Evolutionary conservation across 2,113 vertebrate genomes (phyloP), one percentile per base, ranked within the genome.

Genomic region (Megaceryle torquata): DNA sequence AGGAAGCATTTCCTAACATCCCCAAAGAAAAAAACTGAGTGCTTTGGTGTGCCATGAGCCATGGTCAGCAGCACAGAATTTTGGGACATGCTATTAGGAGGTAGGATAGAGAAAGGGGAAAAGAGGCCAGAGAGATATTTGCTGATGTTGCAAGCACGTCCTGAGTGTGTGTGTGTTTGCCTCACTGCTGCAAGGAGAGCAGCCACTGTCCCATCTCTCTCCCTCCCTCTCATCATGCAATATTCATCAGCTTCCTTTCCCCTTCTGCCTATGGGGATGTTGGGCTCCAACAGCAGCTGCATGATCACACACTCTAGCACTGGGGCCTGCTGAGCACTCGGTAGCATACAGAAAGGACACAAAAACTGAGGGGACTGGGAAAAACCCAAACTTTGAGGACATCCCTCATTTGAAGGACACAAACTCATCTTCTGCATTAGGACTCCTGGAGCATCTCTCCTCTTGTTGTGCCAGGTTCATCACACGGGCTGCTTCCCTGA

Each of bases 361-460:
- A 82, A 95, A 97, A 92, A 53, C 43, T 68, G 67, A 84, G 68
- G 56, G 53, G 71, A 84, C 5, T 79, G 61, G 61, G 82, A 92
- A 93, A 90, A 97, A 25, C 26, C 46, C 31, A 77, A 21, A 51
- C 48, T 94, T 94, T 65, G 88, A 97, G 56, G 91, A 18, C 48
- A 87, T 63, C 65, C 53, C 91, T 70, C 22, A 51, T 70, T 60
- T 86, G 65, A 89, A 92, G 65, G 46, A 50, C 28, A 85, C 7
- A 31, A 29, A 15, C 44, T 31, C 31, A 54, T 11, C 80, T 72
- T 69, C 70, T 74, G 33, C 35, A 24, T 2, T 70, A 22, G 16
- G n/a, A n/a, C 46, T 83, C 29, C 39, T 31, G 63, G 17, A 76
- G 57, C 31, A 60, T 44, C 13, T 33, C 44, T 63, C 21, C 41